phyloP scores from a whole-genome alignment of 2,113 vertebrate genomes.

The Caranx melampygus region DNA sequence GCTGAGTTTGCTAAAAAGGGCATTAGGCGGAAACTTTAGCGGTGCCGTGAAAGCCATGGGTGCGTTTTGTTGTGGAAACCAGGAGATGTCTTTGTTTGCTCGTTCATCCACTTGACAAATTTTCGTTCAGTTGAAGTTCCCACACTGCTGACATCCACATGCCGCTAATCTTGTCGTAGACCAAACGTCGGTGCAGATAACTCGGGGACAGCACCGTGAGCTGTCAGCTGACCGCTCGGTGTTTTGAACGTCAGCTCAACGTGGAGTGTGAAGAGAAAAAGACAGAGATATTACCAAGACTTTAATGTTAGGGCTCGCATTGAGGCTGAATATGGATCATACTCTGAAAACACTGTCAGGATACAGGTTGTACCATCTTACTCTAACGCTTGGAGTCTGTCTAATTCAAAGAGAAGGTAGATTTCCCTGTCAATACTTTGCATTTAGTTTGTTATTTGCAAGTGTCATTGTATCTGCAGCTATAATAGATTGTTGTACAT shows the following conservation, averaged over 20 bases:
- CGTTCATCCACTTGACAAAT: neutral
- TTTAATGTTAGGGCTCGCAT: neutral
- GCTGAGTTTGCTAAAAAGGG: conserved; percentile 44
- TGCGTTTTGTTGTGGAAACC: conserved; percentile 59
- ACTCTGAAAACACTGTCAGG: neutral
- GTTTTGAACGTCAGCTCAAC: conserved; percentile 43
- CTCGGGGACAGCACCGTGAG: conserved; percentile 18
- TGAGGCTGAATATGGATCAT: neutral
- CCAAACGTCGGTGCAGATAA: conserved; percentile 29
- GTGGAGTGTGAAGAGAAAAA: conserved; percentile 3
- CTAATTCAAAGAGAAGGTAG: neutral
- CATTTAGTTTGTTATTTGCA: neutral
- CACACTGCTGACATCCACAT: conserved; percentile 3
- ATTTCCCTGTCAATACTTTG: neutral
- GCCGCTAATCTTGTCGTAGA: conserved; percentile 29
- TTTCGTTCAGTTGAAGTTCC: conserved; percentile 23
- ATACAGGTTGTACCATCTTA: neutral
- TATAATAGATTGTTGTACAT: neutral
- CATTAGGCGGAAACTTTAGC: conserved; percentile 72
- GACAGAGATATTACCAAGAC: neutral
- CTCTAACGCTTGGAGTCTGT: neutral
- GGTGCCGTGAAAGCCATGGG: conserved; percentile 13
- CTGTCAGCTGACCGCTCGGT: conserved; percentile 72
- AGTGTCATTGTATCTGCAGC: neutral
- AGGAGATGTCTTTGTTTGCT: conserved; percentile 34